These are phyloP conservation scores for Andrena fulva DNA, from an alignment of 2,888 invertebrate genomes.

Conservation along the genomic window DNA sequence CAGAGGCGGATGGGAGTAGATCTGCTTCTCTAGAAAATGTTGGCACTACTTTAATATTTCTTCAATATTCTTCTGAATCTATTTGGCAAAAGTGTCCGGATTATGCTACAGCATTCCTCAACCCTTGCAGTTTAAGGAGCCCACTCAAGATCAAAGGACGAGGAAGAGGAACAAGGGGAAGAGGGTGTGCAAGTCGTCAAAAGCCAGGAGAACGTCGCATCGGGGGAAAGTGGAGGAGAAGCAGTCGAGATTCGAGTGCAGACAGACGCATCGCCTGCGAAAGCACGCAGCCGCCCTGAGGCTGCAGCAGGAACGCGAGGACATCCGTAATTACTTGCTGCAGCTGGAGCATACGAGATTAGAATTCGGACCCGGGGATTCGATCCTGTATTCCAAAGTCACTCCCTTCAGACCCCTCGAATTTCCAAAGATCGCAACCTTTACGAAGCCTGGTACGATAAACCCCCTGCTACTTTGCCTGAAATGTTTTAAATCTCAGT, in stretches of 20 bases:
- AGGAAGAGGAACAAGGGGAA: slow-evolving; percentile 18
- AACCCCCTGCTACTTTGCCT: not conserved
- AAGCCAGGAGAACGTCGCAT: slow-evolving; percentile 22
- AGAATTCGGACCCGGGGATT: slow-evolving; percentile 28
- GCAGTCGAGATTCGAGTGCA: slow-evolving; percentile 46
- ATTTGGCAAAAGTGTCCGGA: not conserved
- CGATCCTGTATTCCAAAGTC: not conserved
- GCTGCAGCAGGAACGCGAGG: slow-evolving; percentile 60
- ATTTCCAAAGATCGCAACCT: slow-evolving; percentile 74
- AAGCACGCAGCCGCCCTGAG: slow-evolving; percentile 44
- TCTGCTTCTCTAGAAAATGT: slow-evolving; percentile 22
- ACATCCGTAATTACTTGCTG: slow-evolving; percentile 56
- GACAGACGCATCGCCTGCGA: slow-evolving; percentile 39
- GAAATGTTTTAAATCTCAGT: not conserved
- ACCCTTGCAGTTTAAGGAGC: not conserved
- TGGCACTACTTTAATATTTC: slow-evolving; percentile 4
- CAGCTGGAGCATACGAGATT: slow-evolving; percentile 43
- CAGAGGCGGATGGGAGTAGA: not conserved
- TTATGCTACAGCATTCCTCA: not conserved
- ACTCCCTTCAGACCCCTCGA: slow-evolving; percentile 70
- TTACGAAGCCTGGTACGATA: slow-evolving; percentile 68
- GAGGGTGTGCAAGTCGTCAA: slow-evolving; percentile 8
- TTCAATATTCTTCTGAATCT: not conserved
- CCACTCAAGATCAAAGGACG: slow-evolving; percentile 2
- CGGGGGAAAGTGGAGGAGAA: slow-evolving; percentile 35